A percentile compares a stretch with the other conserved stretches of the same genome.
phyloP scores from a whole-genome alignment of 2,888 invertebrate genomes.

The Lasioglossum vierecki region DNA sequence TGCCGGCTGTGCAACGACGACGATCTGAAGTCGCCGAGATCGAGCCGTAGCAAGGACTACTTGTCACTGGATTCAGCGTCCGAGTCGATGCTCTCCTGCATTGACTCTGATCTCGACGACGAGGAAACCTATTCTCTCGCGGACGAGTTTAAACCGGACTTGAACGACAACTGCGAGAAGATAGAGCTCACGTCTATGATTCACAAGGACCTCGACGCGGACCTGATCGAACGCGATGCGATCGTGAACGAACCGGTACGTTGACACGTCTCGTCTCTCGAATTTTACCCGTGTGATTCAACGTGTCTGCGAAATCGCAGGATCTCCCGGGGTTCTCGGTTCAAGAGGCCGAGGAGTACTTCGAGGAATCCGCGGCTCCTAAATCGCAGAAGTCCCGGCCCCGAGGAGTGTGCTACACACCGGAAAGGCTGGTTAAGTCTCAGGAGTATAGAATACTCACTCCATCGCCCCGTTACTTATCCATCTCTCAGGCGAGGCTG shows the following conservation, averaged over 20 bases:
- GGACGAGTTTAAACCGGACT: conserved; percentile 54
- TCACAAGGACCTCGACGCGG: conserved; percentile 62
- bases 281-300: not conserved
- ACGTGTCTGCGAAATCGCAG: conserved; percentile 14
- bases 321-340: conserved; percentile 19
- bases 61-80: conserved; percentile 63
- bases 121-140: conserved; percentile 60
- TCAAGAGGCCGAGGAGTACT: conserved; percentile 32
- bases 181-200: conserved; percentile 69
- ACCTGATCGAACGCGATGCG: conserved; percentile 71
- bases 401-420: conserved; percentile 75
- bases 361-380: conserved; percentile 6
- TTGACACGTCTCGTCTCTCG: not conserved
- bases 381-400: conserved; percentile 36
- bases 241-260: conserved; percentile 36
- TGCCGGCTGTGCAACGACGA: conserved; percentile 77
- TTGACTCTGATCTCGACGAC: conserved; percentile 66
- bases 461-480: conserved; percentile 71
- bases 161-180: conserved; percentile 51
- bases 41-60: conserved; percentile 35
- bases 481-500: conserved; percentile 49
- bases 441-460: conserved; percentile 78
- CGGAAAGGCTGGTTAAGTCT: conserved; percentile 77
- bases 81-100: conserved; percentile 70
- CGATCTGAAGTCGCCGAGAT: conserved; percentile 23